Evolutionary conservation across 2,797 vertebrate species (phyloP).

Genomic region (Lithobates pipiens): DNA sequence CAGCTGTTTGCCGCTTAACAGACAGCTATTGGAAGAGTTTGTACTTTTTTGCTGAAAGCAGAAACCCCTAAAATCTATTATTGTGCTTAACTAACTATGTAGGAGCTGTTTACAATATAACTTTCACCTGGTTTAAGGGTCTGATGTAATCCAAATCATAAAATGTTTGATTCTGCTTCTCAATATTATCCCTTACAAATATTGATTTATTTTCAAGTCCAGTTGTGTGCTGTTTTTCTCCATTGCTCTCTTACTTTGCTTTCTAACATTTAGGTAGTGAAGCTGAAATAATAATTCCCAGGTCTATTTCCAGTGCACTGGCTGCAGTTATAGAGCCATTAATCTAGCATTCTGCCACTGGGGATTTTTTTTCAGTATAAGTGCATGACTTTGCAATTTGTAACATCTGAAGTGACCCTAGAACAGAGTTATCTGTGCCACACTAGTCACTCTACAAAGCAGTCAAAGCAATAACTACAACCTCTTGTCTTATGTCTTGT

Average conservation of each 20-base stretch:
- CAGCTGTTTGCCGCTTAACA: too few species aligned
- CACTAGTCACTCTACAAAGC: conserved; percentile 8
- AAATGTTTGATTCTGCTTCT: not conserved
- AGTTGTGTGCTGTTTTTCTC: conserved; percentile 21
- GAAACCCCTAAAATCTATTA: not conserved
- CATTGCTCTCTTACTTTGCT: conserved; percentile 21
- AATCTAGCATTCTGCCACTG: conserved; percentile 9
- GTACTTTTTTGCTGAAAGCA: too few species aligned
- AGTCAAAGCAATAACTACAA: not conserved
- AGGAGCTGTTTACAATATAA: not conserved
- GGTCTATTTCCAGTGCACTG: conserved; percentile 27
- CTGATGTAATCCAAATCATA: not conserved
- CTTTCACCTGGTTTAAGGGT: not conserved
- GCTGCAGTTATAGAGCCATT: conserved; percentile 21
- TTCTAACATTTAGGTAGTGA: conserved; percentile 29
- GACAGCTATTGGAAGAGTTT: too few species aligned
- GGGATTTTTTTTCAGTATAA: conserved; percentile 34
- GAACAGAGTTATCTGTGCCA: conserved; percentile 9
- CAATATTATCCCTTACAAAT: not conserved
- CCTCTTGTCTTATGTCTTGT: not conserved
- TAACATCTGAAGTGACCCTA: conserved; percentile 41
- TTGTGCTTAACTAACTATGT: not conserved
- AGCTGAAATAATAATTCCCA: conserved; percentile 34
- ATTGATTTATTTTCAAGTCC: not conserved
- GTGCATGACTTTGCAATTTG: conserved; percentile 45